Base-by-base conservation (phyloP, 2,113 vertebrate species). In the Marmota monax region DNA sequence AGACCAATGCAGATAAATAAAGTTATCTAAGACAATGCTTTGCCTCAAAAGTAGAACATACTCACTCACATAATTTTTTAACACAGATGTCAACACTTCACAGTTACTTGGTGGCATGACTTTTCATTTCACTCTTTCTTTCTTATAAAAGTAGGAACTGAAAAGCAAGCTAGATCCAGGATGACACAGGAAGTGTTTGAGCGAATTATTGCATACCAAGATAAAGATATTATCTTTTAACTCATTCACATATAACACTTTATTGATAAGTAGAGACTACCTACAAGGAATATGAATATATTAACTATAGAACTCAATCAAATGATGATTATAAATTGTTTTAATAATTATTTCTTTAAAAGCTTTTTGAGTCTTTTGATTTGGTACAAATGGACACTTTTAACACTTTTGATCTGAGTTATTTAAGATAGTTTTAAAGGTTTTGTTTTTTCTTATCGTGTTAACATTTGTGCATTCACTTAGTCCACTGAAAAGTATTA, bases 261-360 rank as follows among this genome's bases (percentile, higher is more conserved):
- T 37, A 37, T 37, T 37, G 37, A 37, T 37, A 37, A 3, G 37
- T 37, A 37, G 37, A 37, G 37, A 37, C 37, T 37, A 37, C 37
- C 37, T 37, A 37, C 37, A 37, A 37, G 37, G 37, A 37, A 37
- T 37, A 37, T 37, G 37, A 37, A 37, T 37, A 37, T 37, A 88
- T 74, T 95, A 72, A 72, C 14, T 88, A 78, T 90, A 84, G 87
- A 96, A 74, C 29, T 27, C 92, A 74, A 82, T 80, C 48, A 77
- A 39, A 85, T 7, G 84, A 39, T 58, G 53, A 76, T 70, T 90
- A 18, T 34, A 73, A 84, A 77, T 86, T 86, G 4, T 37, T 80
- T 92, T 83, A 51, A 67, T 18, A 72, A 69, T 93, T 84, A 73
- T 67, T 63, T 95, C 39, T 22, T 56, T 20, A 72, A 67, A 84